Evolutionary conservation across 2,888 invertebrate genomes (phyloP).

Genomic region (Caenorhabditis sinica): DNA sequence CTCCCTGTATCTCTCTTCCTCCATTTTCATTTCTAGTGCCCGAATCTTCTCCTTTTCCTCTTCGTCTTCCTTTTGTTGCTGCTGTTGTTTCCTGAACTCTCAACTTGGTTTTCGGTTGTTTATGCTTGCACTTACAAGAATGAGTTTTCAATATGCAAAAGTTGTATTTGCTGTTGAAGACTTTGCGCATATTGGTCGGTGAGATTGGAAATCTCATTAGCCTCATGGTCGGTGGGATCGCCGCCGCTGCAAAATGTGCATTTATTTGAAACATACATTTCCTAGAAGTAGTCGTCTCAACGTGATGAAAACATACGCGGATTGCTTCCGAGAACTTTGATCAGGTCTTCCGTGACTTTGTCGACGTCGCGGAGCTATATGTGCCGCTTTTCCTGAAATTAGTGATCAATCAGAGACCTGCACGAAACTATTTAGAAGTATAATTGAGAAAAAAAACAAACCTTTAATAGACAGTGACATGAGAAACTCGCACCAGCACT

Average conservation of each 20-base stretch:
- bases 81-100: constrained; percentile 32
- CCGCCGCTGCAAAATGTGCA: constrained; percentile 3
- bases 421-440: no score
- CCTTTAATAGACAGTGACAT: constrained; percentile 53
- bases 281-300: not conserved
- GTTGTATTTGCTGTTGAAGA: constrained; percentile 74
- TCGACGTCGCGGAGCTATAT: constrained; percentile 48
- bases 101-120: not conserved
- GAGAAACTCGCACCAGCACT: not conserved
- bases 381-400: constrained; percentile 51
- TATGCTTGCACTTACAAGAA: constrained; percentile 61
- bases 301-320: constrained; percentile 41
- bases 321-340: constrained; percentile 39
- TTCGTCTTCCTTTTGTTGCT: constrained; percentile 16
- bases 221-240: constrained; percentile 41
- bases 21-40: not conserved
- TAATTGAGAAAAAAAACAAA: not conserved
- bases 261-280: not conserved
- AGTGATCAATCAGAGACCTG: not conserved
- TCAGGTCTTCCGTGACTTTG: constrained; percentile 36
- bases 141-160: constrained; percentile 74
- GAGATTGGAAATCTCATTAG: constrained; percentile 59
- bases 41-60: not conserved
- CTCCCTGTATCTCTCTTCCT: constrained; percentile 32
- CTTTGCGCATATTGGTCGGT: constrained; percentile 72